Evolutionary conservation across 2,113 vertebrate species (phyloP), one percentile per base, ranked within the genome.

Genomic region (Micromys minutus): DNA sequence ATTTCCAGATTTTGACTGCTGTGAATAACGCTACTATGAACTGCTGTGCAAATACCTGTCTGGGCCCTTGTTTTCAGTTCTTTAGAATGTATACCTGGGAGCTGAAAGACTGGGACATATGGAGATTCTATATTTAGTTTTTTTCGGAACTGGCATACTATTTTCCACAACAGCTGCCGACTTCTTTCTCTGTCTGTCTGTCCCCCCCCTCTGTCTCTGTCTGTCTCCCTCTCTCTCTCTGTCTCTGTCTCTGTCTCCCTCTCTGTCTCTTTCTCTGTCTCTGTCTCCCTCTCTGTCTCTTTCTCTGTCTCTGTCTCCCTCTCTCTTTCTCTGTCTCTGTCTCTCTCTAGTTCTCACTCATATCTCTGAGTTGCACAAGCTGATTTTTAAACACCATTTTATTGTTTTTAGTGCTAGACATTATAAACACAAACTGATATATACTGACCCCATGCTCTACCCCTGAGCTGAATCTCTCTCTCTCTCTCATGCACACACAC

Each of bases 121-220:
- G 55, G 71, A 79, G 59, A 93, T 75, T 85, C 92, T 89, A 7
- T 87, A 24, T 91, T 93, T 94, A 94, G 17, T 17, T 86, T 77
- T 92, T 89, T 85, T 52, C 55, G 34, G 65, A 86, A 55, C 42
- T 94, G 34, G 26, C 29, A 88, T 91, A 81, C 59, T 87, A 59
- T 57, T 94, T 96, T 92, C 72, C n/a, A 81, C 21, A 79, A 65
- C 55, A 55, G 31, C 83, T 91, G 39, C 36, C 72, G 67, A 29
- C 39, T 42, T 81, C 29, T 86, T 31, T 50, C 42, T 50, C 83
- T 55, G 42, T 81, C 9, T 52, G 6, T 79, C 19, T 81, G 6
- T 81, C 36, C 42, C 3, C 29, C 3, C n/a, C n/a, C n/a, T n/a
- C n/a, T 57, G 13, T 81, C 36, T 81, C 9, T 52, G 6, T 79